phyloP scores from a whole-genome alignment of 2,797 vertebrate species.

The Neosilurus hyrtlii region DNA sequence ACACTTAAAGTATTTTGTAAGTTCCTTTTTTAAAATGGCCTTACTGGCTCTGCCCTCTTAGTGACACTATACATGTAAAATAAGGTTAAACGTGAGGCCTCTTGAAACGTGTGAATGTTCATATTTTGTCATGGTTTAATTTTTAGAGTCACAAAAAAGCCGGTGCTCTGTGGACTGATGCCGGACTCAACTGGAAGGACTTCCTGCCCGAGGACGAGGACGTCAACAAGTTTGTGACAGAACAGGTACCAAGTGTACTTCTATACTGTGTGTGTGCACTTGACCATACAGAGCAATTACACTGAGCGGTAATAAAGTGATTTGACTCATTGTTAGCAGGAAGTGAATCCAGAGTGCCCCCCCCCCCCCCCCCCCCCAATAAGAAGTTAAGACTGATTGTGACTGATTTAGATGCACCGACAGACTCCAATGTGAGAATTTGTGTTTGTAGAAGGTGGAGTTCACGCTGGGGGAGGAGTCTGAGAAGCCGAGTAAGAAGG shows the following conservation, averaged over 20 bases:
- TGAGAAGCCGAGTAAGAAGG: constrained; percentile 72
- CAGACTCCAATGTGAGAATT: background rate
- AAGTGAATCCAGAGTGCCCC: too few species aligned
- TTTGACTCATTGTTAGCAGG: too few species aligned
- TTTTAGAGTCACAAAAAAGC: constrained; percentile 89
- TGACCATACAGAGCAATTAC: background rate
- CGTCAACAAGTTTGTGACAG: constrained; percentile 85
- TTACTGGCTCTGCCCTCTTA: too few species aligned
- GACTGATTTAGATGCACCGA: background rate
- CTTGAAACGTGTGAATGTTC: background rate
- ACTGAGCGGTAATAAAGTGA: too few species aligned
- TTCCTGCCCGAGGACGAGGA: constrained; percentile 91
- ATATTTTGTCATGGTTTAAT: background rate
- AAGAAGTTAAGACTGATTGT: too few species aligned
- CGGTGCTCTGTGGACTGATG: constrained; percentile 86
- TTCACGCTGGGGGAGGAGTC: constrained; percentile 84
- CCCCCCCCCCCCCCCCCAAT: too few species aligned
- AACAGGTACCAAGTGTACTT: constrained; percentile 75
- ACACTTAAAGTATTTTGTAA: too few species aligned
- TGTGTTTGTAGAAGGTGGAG: constrained; percentile 81
- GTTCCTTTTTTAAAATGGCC: too few species aligned
- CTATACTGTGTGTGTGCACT: background rate
- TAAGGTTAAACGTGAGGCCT: background rate
- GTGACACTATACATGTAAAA: background rate
- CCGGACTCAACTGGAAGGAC: constrained; percentile 87